phyloP scores from a whole-genome alignment of 2,888 invertebrate species.

The Oasisia sp. region DNA sequence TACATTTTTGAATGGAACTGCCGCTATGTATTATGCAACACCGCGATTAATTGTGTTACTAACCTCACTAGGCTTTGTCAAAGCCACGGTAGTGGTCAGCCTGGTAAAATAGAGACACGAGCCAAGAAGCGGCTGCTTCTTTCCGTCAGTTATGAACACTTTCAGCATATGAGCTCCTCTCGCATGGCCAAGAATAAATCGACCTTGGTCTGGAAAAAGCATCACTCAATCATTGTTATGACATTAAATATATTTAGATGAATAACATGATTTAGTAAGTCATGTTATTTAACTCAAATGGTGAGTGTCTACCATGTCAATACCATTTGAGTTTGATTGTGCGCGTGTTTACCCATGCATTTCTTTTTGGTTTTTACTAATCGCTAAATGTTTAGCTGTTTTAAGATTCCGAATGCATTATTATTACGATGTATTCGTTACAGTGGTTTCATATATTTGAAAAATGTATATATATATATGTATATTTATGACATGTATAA shows the following conservation, averaged over 20 bases:
- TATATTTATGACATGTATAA: too few species aligned
- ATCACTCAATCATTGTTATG: neutral
- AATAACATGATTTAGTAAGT: neutral
- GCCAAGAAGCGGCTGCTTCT: conserved; percentile 71
- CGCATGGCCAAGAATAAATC: conserved; percentile 46
- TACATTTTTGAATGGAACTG: too few species aligned
- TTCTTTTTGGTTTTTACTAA: too few species aligned
- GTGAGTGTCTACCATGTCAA: too few species aligned
- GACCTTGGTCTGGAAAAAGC: conserved; percentile 53
- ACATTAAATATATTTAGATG: neutral
- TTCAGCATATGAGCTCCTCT: conserved; percentile 52
- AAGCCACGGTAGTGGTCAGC: conserved; percentile 69
- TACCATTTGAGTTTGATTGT: too few species aligned
- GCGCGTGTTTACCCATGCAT: too few species aligned
- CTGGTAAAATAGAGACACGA: conserved; percentile 78
- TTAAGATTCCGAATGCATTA: too few species aligned
- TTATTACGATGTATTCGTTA: too few species aligned
- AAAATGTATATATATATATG: too few species aligned
- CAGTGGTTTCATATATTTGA: too few species aligned
- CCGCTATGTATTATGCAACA: neutral
- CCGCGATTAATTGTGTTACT: neutral
- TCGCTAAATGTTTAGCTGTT: too few species aligned
- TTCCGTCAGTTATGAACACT: conserved; percentile 73
- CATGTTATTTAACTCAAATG: too few species aligned
- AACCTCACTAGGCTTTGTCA: neutral